Evolutionary conservation across 2,797 vertebrate genomes (phyloP), one percentile per base, ranked within the genome.

Genomic region (Brachyrhaphis roseni): DNA sequence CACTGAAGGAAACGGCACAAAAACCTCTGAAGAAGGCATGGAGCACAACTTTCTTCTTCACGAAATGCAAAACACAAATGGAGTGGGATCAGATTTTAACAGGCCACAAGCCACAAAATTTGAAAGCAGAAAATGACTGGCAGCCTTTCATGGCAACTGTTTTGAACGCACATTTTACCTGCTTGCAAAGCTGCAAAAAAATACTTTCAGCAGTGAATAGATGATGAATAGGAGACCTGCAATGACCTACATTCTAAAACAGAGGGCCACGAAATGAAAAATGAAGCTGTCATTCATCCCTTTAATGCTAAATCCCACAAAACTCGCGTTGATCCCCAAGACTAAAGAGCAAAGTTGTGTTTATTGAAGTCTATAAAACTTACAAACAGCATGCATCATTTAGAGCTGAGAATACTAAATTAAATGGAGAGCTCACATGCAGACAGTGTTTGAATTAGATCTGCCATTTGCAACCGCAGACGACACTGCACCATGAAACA

Each of bases 381-480:
- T 46, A 43, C 71, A 26, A 34, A 55, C 47, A 73, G 70, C 49
- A 74, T 45, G 77, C 72, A 39, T 81, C 76, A 85, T 80, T 87
- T 82, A 34, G 88, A 53, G 20, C 36, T 13, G 47, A 39, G 45
- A 80, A 75, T 16, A 23, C 8, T 45, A 46, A 82, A 74, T 59
- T 34, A 81, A 88, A 79, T 43, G 16, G 39, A 74, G 70, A 80
- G 70, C 23, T 46, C 45, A 1, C 47, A 57, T 76, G 77, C 79
- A 86, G 80, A 86, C 73, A 72, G 55, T 0, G 2, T 62, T 87
- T 73, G 80, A 87, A 79, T 72, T 49, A 46, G 74, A 87, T 66
- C 79, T 86, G 46, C 72, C 72, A 84, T 88, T 88, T 86, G 72
- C 31, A 83, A 88, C 86, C 86, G 81, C 83, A 87, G 86, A 43